These are phyloP conservation scores for Oligia latruncula DNA, from an alignment of 2,888 invertebrate genomes.

Conservation along the genomic window DNA sequence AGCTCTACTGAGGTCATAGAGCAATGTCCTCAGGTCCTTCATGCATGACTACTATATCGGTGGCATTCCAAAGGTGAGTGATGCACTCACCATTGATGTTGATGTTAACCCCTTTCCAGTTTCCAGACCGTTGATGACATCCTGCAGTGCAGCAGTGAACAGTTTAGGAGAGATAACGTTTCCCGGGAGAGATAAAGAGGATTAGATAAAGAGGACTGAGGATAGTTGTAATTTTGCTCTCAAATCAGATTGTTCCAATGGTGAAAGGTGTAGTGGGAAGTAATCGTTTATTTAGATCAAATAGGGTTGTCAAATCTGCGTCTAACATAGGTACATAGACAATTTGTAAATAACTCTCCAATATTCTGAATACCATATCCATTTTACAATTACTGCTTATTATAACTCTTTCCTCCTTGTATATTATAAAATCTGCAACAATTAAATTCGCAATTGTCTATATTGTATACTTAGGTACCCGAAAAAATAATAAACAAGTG, in stretches of 20 bases:
- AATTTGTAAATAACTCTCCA: background rate
- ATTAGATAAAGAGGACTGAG: too few species aligned
- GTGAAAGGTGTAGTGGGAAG: background rate
- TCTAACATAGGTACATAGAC: background rate
- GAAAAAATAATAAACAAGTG: constrained; percentile 15
- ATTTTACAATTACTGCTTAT: background rate
- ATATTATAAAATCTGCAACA: background rate
- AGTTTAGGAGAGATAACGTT: background rate
- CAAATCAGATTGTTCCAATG: background rate
- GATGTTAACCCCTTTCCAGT: too few species aligned
- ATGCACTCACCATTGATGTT: too few species aligned
- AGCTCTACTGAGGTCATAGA: background rate
- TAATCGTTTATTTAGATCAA: background rate
- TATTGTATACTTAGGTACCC: background rate
- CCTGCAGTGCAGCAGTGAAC: background rate
- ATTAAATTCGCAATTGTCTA: constrained; percentile 24
- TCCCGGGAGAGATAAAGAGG: too few species aligned
- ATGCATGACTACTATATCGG: background rate
- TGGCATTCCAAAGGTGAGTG: background rate
- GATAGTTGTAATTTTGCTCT: background rate
- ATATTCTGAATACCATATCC: constrained; percentile 25
- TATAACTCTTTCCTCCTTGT: constrained; percentile 8
- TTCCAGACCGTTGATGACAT: background rate
- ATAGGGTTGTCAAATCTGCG: background rate
- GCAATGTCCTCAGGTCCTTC: background rate